phyloP scores from a whole-genome alignment of 2,797 vertebrate species.

The Lepilemur ruficaudatus region DNA sequence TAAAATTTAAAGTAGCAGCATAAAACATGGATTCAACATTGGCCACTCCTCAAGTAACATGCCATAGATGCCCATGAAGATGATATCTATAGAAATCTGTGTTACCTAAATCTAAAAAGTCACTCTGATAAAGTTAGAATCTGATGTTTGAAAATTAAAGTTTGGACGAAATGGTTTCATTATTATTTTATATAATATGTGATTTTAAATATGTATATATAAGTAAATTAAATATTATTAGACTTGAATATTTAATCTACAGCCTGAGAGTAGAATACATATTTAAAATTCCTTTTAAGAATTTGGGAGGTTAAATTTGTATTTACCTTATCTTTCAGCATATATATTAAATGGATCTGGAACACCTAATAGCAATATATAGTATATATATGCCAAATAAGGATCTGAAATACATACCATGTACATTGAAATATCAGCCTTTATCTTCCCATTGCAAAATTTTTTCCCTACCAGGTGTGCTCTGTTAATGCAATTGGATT shows the following conservation, averaged over 20 bases:
- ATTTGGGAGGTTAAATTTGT: not conserved
- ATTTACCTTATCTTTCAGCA: not conserved
- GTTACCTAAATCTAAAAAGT: not conserved
- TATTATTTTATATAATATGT: not conserved
- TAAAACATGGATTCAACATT: not conserved
- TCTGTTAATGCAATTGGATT: not conserved
- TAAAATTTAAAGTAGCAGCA: not conserved
- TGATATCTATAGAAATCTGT: not conserved
- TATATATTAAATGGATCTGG: not conserved
- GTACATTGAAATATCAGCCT: not conserved
- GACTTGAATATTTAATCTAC: not conserved
- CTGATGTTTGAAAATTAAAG: constrained; percentile 30
- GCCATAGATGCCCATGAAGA: not conserved
- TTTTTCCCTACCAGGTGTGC: not conserved
- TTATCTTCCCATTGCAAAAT: not conserved
- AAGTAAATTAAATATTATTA: constrained; percentile 43
- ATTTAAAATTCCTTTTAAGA: not conserved
- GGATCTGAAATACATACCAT: not conserved
- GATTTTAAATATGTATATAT: not conserved
- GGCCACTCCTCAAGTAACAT: not conserved
- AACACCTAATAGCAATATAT: not conserved
- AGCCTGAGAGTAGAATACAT: not conserved
- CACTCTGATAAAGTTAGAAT: not conserved
- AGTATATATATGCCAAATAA: not conserved
- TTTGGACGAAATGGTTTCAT: not conserved